A percentile compares a stretch with the other conserved stretches of the same genome.
phyloP scores from a whole-genome alignment of 2,888 invertebrate species.

The Ormyrus rosae region DNA sequence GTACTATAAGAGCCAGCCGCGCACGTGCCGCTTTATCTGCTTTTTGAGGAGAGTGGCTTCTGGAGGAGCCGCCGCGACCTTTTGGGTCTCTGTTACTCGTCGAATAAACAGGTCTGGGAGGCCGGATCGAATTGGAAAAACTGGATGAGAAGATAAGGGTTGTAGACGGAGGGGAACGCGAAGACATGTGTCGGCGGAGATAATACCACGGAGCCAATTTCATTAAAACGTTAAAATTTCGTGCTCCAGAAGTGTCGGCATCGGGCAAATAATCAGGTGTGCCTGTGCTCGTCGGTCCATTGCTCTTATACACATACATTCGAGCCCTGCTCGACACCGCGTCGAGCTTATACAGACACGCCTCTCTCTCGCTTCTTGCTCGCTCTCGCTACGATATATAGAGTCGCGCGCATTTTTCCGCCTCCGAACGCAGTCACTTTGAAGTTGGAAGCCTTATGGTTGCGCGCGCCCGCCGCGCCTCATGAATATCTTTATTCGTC shows the following conservation, averaged over 20 bases:
- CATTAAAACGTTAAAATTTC: too few species aligned
- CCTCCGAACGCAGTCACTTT: constrained; percentile 8
- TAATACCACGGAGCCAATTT: too few species aligned
- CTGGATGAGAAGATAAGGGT: too few species aligned
- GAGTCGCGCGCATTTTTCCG: background rate
- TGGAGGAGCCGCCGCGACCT: background rate
- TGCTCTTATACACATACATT: background rate
- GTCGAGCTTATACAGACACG: background rate
- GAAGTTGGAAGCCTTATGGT: constrained; percentile 21
- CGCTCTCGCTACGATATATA: too few species aligned
- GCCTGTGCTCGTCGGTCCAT: too few species aligned
- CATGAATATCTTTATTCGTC: constrained; percentile 42
- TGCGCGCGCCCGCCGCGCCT: background rate
- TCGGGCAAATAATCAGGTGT: too few species aligned
- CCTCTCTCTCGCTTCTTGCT: background rate
- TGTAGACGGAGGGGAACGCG: too few species aligned
- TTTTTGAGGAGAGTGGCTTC: background rate
- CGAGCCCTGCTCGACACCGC: background rate
- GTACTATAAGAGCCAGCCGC: constrained; percentile 56
- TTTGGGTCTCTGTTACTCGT: constrained; percentile 27
- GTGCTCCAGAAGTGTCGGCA: too few species aligned
- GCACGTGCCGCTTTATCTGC: constrained; percentile 66
- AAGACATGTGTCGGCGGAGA: too few species aligned
- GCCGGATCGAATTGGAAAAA: too few species aligned
- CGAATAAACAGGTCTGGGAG: constrained; percentile 21